Base-by-base conservation (phyloP, 2,113 vertebrate species). In the Myotis yumanensis region DNA sequence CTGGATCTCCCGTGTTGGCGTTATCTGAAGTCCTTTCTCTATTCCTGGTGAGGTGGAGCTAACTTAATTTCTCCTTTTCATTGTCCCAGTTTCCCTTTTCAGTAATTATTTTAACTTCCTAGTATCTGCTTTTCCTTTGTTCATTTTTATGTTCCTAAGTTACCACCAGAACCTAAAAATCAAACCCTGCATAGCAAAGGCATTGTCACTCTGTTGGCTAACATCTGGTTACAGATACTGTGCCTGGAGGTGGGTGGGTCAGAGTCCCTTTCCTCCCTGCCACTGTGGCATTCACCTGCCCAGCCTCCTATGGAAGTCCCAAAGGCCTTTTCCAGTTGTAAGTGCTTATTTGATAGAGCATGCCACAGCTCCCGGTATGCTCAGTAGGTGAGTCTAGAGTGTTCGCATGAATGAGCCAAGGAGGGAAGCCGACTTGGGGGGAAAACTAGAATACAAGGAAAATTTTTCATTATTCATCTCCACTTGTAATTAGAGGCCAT, bases 391-490 rank as follows among this genome's bases (percentile, higher is more conserved):
- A 81, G 71, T 80, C 37, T 76, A 89, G 64, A 89, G 64, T 76
- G n/a, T 84, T 95, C 64, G 15, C 64, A 52, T 5, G 32, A 85
- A n/a, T 68, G 46, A 86, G 48, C 93, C n/a, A 43, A 83, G 96
- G 96, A 98, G 91, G 95, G 43, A 90, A 80, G 93, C 88, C 59
- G 15, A 51, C 91, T 72, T 93, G 87, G 82, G 83, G 91, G 97
- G 57, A 85, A 91, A 73, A 90, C 1, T 9, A 96, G 82, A 97
- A 97, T 94, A 98, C 93, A 97, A 98, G 98, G 94, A 75, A 82
- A 86, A 97, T 97, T 97, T 98, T 98, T 98, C 97, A 97, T 97
- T 96, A 98, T 98, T 98, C 96, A 98, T 98, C 96, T 97, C 95
- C 86, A 17, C 96, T 97, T 90, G 94, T 97, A 97, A 97, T 98